phyloP scores from a whole-genome alignment of 2,888 invertebrate species.

The Ormyrus thymus region DNA sequence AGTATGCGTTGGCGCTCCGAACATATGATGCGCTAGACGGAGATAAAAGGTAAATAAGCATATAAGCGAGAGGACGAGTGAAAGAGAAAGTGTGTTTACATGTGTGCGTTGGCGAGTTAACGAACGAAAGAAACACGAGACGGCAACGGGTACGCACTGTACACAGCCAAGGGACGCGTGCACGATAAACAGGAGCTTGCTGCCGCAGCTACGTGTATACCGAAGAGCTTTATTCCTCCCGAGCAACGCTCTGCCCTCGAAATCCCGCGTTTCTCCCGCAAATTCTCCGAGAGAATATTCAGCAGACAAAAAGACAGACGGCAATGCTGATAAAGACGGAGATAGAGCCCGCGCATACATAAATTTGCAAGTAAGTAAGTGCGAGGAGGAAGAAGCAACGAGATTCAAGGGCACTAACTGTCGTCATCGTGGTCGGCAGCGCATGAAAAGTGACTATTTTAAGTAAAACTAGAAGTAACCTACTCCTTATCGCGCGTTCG shows the following conservation, averaged over 20 bases:
- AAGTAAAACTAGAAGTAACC: slow-evolving; percentile 1
- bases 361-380: too few relatives aligned
- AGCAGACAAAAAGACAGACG: too few relatives aligned
- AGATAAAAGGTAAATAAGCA: background rate
- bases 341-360: too few relatives aligned
- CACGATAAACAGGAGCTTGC: slow-evolving; percentile 16
- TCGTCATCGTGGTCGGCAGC: background rate
- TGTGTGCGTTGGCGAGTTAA: background rate
- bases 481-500: background rate
- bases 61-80: background rate
- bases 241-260: background rate
- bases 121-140: background rate
- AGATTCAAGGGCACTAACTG: too few relatives aligned
- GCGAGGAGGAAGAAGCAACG: too few relatives aligned
- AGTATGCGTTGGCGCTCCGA: too few relatives aligned
- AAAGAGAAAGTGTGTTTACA: slow-evolving; percentile 10
- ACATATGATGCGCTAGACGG: too few relatives aligned
- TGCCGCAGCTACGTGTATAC: background rate
- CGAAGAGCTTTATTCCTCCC: too few relatives aligned
- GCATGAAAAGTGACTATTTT: slow-evolving; percentile 1
- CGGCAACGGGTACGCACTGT: too few relatives aligned
- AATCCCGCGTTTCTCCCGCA: background rate
- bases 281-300: too few relatives aligned
- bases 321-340: too few relatives aligned
- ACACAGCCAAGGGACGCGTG: background rate